A percentile compares a stretch with the other conserved stretches of the same genome.
Conservation (phyloP, 1,140 invertebrate genomes). For the Cydia splendana region DNA sequence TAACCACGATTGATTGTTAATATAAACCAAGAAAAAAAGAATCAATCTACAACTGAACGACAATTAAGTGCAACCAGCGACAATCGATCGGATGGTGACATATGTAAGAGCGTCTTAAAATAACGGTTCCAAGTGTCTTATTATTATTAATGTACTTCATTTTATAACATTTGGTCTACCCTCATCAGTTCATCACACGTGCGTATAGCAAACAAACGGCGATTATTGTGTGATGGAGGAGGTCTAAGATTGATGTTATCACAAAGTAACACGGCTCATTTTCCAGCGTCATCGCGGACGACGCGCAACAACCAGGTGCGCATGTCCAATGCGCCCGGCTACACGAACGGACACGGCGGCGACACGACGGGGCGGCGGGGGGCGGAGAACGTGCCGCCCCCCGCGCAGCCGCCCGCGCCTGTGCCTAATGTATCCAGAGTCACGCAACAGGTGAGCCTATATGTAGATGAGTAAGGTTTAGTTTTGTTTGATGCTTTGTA, state of each 20-base stretch:
- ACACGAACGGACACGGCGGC: constrained; percentile 75
- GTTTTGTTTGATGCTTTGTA: too few relatives aligned
- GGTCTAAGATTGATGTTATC: background rate
- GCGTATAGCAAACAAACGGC: too few relatives aligned
- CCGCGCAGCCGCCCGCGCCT: constrained; percentile 49
- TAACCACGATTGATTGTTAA: too few relatives aligned
- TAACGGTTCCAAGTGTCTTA: background rate
- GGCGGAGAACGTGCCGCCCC: constrained; percentile 72
- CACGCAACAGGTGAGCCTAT: constrained; percentile 69
- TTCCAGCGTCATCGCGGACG: constrained; percentile 68
- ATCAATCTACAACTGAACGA: background rate
- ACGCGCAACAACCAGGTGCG: constrained; percentile 78
- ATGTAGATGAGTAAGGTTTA: background rate
- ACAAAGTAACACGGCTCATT: background rate
- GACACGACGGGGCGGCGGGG: constrained; percentile 76
- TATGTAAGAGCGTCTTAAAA: background rate
- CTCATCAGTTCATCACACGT: too few relatives aligned
- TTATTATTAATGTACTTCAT: too few relatives aligned
- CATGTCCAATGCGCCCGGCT: constrained; percentile 68
- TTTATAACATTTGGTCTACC: background rate
- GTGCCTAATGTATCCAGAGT: constrained; percentile 61
- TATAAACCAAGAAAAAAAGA: constrained; percentile 3
- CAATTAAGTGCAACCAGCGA: background rate
- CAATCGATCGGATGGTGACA: background rate
- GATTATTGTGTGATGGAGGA: background rate